Evolutionary conservation across 2,797 vertebrate genomes (phyloP).

Genomic region (Spea hammondii): DNA sequence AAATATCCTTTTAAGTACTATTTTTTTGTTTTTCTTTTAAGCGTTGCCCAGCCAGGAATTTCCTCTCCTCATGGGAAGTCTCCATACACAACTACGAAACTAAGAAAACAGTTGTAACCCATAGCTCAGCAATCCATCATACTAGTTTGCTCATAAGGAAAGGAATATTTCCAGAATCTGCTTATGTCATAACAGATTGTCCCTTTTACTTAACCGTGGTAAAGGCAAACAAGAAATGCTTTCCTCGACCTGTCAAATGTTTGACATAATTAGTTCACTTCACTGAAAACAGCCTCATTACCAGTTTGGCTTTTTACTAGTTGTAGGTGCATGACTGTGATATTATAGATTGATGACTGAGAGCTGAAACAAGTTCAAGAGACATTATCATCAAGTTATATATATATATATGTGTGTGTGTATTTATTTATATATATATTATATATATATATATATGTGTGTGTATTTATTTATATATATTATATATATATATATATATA

Average conservation of each 20-base stretch:
- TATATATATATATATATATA: too few species aligned
- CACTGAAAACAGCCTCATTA: conserved; percentile 27
- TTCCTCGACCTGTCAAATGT: conserved; percentile 32
- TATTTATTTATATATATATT: too few species aligned
- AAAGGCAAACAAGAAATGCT: conserved; percentile 41
- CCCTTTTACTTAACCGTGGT: conserved; percentile 33
- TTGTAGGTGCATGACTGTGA: conserved; percentile 11
- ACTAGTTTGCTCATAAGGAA: conserved; percentile 14
- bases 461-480: too few species aligned
- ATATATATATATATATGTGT: too few species aligned
- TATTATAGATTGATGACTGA: conserved; percentile 11
- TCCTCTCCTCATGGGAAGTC: too few species aligned
- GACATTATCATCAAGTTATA: not conserved
- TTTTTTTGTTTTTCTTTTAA: too few species aligned
- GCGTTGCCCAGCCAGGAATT: too few species aligned
- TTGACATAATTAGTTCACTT: conserved; percentile 32
- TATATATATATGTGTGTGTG: too few species aligned
- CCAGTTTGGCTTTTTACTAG: not conserved
- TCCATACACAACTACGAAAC: conserved; percentile 1
- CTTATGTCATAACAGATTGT: conserved; percentile 43
- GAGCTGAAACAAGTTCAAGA: not conserved
- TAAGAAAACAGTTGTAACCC: conserved; percentile 14
- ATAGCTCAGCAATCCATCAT: conserved; percentile 22
- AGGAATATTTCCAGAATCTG: conserved; percentile 27
- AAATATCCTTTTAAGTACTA: too few species aligned